These are phyloP conservation scores for Apotomis betuletana DNA, from an alignment of 2,888 invertebrate genomes.

Conservation along the genomic window DNA sequence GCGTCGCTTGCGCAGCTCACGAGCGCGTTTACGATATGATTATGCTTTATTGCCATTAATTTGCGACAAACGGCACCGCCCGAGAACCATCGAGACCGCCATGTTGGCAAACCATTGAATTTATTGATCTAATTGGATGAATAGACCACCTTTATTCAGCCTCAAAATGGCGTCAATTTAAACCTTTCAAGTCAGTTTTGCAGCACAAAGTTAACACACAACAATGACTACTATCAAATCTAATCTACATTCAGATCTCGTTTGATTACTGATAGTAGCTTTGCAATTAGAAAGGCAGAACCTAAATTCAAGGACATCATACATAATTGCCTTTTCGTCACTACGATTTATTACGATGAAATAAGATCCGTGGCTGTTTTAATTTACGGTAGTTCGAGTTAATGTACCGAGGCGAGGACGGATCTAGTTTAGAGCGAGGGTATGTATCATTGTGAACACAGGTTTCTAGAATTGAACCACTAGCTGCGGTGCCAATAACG, in stretches of 20 bases:
- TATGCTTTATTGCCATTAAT: slow-evolving; percentile 81
- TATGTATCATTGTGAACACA: slow-evolving; percentile 68
- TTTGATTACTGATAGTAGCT: slow-evolving; percentile 25
- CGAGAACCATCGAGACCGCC: slow-evolving; percentile 64
- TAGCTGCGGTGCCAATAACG: slow-evolving; percentile 47
- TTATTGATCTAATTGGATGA: slow-evolving; percentile 57
- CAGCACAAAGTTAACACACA: slow-evolving; percentile 39
- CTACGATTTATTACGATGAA: slow-evolving; percentile 29
- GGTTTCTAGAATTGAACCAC: slow-evolving; percentile 72
- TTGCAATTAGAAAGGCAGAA: slow-evolving; percentile 58
- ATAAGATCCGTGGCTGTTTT: slow-evolving; percentile 26
- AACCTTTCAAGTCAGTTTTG: slow-evolving; percentile 52
- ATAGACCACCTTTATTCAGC: slow-evolving; percentile 41
- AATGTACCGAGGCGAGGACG: slow-evolving; percentile 41
- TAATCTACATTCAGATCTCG: slow-evolving; percentile 30
- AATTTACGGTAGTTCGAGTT: slow-evolving; percentile 21
- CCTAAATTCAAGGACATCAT: slow-evolving; percentile 48
- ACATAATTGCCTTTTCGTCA: slow-evolving; percentile 43
- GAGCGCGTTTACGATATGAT: slow-evolving; percentile 76
- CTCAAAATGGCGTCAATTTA: slow-evolving; percentile 44
- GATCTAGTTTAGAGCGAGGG: slow-evolving; percentile 62
- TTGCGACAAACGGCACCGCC: slow-evolving; percentile 79
- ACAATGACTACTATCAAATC: slow-evolving; percentile 17
- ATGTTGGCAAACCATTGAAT: slow-evolving; percentile 63
- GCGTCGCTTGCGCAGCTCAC: slow-evolving; percentile 50